Percentiles rank a stretch among this genome's conserved stretches.
phyloP scores from a whole-genome alignment of 2,888 invertebrate species.

The Anoplius nigerrimus region DNA sequence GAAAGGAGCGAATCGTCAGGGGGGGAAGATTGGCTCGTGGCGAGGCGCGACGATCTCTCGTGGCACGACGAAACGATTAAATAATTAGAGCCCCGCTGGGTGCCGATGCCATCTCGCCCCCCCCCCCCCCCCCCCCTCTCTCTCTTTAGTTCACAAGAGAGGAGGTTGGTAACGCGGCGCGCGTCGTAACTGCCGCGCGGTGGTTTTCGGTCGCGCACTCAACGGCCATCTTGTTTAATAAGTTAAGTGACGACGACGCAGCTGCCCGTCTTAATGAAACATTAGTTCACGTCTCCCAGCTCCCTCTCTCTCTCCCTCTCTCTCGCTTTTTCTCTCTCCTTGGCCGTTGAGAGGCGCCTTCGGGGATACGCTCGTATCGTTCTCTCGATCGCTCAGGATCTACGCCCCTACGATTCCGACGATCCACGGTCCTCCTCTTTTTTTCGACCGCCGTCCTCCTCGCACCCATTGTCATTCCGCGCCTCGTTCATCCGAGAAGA shows the following conservation, averaged over 20 bases:
- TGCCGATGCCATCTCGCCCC: constrained; percentile 1
- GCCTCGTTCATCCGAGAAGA: not conserved
- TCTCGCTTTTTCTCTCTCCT: not conserved
- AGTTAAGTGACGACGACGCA: constrained; percentile 74
- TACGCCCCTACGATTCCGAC: not conserved
- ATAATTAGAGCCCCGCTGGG: constrained; percentile 57
- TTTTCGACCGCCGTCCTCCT: not conserved
- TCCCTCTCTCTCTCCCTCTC: too few species aligned
- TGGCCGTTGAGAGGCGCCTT: constrained; percentile 35
- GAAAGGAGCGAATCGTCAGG: too few species aligned
- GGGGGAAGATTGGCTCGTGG: constrained; percentile 18
- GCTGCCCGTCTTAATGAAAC: constrained; percentile 74
- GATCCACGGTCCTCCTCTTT: not conserved
- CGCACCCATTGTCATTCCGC: not conserved
- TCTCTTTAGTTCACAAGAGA: constrained; percentile 12
- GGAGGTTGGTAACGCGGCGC: not conserved
- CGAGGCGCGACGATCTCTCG: constrained; percentile 34
- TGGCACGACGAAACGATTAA: constrained; percentile 58
- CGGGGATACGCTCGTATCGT: constrained; percentile 21
- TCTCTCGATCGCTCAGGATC: constrained; percentile 17
- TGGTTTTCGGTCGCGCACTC: constrained; percentile 6
- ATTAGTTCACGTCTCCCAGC: constrained; percentile 68
- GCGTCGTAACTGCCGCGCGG: not conserved
- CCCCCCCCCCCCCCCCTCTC: too few species aligned
- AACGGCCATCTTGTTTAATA: constrained; percentile 72